Conservation (phyloP, 2,113 vertebrate genomes). For the Empidonax alnorum region DNA sequence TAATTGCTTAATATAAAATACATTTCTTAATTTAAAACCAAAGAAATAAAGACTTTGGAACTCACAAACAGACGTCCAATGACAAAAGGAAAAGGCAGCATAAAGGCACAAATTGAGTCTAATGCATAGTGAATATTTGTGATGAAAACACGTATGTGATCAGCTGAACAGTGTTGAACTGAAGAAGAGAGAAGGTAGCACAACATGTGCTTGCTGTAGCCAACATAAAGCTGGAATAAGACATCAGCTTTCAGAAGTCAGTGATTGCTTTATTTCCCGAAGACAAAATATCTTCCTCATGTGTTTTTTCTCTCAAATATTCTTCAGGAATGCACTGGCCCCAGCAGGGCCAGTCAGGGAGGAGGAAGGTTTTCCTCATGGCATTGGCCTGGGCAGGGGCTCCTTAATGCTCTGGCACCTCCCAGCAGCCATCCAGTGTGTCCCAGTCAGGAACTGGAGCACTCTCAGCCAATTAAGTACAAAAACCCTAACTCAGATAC, state of each 20-base stretch:
- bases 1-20: slow-evolving; percentile 1
- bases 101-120: not conserved
- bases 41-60: not conserved
- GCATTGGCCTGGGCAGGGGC: not conserved
- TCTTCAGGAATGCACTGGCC: not conserved
- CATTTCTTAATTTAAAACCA: not conserved
- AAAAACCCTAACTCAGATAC: not conserved
- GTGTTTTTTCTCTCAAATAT: not conserved
- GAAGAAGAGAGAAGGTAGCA: not conserved
- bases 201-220: not conserved
- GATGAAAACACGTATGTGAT: not conserved
- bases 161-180: not conserved
- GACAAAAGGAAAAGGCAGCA: not conserved
- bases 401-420: not conserved
- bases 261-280: not conserved
- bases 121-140: not conserved
- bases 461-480: not conserved
- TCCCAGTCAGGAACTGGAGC: not conserved
- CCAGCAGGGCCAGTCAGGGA: not conserved
- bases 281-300: not conserved
- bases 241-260: not conserved
- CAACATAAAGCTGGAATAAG: not conserved
- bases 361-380: not conserved
- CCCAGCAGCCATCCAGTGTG: not conserved
- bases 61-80: not conserved